Base-by-base conservation (phyloP, 2,113 vertebrate genomes). In the Ptyas mucosa region DNA sequence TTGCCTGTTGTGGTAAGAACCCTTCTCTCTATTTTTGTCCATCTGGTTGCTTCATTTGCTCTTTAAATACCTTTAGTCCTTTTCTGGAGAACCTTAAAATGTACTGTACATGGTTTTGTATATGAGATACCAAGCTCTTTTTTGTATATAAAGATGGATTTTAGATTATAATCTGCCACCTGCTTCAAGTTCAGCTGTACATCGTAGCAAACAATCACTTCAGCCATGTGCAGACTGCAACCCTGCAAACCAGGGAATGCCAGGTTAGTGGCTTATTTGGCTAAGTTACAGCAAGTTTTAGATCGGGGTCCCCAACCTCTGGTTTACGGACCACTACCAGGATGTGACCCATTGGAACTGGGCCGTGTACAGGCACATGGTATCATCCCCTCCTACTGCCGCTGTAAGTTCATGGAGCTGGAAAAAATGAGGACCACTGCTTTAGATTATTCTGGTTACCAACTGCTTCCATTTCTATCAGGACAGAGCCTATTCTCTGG, bases 361-460 rank as follows among this genome's bases (percentile, higher is more conserved):
- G 2, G 26, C 58, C 58, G 0, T 12, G 3, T 10, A 12, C 1
- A 29, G 11, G 26, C 26, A 2, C 1, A 12, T 64, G 61, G n/a
- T 29, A 29, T 26, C 26, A 64, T 64, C 61, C 26, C 26, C 26
- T 12, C 26, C 61, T 11, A 0, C 61, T 4, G 4, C 11, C 4
- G 11, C 11, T n/a, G 61, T 11, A 0, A 0, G 26, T 64, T 29
- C 26, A n/a, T n/a, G 11, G 3, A 64, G 61, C 61, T 4, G 1
- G 61, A 29, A 64, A 5, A 4, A 3, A 29, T 5, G 26, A 11
- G 61, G 61, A 64, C 26, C 26, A 64, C 61, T 29, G 39, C 10
- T 26, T 14, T 52, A 34, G 29, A 34, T 88, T n/a, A 39, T 75
- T 75, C 69, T 75, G 20, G 2, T 21, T 53, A 23, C 43, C 89